Conservation (phyloP, 2,113 vertebrate genomes). For the Corythornis madagascariensis region DNA sequence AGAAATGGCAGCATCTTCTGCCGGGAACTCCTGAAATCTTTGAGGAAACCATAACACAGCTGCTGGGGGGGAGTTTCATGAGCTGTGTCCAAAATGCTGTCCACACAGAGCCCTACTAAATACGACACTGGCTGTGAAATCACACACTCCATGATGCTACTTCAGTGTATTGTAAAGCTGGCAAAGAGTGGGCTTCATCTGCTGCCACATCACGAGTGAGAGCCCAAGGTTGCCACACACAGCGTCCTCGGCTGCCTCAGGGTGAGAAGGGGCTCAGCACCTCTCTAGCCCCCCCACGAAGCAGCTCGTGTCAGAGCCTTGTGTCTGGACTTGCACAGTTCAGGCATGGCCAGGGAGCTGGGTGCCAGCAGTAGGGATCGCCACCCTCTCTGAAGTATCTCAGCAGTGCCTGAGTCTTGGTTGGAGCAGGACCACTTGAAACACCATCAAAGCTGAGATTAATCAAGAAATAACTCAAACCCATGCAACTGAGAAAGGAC, state of each 20-base stretch:
- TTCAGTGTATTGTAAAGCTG: background rate
- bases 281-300: background rate
- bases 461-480: background rate
- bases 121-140: background rate
- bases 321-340: background rate
- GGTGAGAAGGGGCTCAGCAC: background rate
- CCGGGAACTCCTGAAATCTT: constrained; percentile 2
- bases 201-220: background rate
- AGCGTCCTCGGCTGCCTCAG: background rate
- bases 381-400: background rate
- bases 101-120: background rate
- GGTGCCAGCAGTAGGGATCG: background rate
- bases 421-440: background rate
- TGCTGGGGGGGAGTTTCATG: background rate
- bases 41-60: background rate
- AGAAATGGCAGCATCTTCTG: background rate
- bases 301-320: background rate
- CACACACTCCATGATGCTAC: rapidly evolving
- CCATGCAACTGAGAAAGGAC: background rate
- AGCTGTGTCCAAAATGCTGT: background rate
- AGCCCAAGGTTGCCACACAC: background rate
- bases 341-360: background rate
- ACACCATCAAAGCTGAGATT: background rate
- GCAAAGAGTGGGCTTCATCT: background rate
- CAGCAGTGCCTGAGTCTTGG: background rate